A percentile compares a stretch with the other conserved stretches of the same genome.
These are phyloP conservation scores for Penaeus japonicus DNA, from an alignment of 1,140 invertebrate genomes.

Conservation along the genomic window DNA sequence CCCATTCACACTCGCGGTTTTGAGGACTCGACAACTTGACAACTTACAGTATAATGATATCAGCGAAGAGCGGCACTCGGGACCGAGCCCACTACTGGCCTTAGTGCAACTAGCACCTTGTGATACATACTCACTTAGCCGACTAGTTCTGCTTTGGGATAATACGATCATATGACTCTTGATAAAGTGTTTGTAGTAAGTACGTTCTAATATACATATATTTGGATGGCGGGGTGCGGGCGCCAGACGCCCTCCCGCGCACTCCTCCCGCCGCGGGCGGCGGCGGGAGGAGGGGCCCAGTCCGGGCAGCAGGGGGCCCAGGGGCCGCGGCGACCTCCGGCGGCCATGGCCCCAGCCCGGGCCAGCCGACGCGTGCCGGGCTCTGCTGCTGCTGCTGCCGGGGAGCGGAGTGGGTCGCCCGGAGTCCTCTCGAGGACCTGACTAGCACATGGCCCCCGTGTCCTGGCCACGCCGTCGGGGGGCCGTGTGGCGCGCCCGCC, in stretches of 20 bases:
- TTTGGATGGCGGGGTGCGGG: constrained; percentile 50
- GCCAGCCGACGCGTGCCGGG: background rate
- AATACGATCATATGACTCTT: constrained; percentile 38
- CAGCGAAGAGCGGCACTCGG: background rate
- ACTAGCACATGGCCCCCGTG: constrained; percentile 45
- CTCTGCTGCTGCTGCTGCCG: constrained; percentile 18
- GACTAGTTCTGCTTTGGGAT: constrained; percentile 44
- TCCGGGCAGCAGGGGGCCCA: background rate
- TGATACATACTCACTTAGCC: constrained; percentile 46
- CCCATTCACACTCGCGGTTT: constrained; percentile 52
- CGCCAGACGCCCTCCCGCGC: constrained; percentile 9
- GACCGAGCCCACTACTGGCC: constrained; percentile 27
- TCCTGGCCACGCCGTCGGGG: constrained; percentile 23
- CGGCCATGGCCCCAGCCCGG: background rate
- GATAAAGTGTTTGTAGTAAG: constrained; percentile 40
- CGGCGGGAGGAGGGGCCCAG: background rate
- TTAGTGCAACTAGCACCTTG: constrained; percentile 50
- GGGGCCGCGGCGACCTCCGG: background rate
- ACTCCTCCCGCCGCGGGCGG: constrained; percentile 20
- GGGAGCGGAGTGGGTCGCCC: constrained; percentile 27
- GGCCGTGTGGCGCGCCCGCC: constrained; percentile 17
- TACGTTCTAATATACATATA: constrained; percentile 55
- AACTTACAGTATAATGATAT: constrained; percentile 51
- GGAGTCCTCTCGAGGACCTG: constrained; percentile 32
- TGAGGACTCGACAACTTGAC: constrained; percentile 46